A percentile compares a stretch with the other conserved stretches of the same genome.
Conservation (phyloP, 2,888 invertebrate genomes). For the Melanotus villosus region DNA sequence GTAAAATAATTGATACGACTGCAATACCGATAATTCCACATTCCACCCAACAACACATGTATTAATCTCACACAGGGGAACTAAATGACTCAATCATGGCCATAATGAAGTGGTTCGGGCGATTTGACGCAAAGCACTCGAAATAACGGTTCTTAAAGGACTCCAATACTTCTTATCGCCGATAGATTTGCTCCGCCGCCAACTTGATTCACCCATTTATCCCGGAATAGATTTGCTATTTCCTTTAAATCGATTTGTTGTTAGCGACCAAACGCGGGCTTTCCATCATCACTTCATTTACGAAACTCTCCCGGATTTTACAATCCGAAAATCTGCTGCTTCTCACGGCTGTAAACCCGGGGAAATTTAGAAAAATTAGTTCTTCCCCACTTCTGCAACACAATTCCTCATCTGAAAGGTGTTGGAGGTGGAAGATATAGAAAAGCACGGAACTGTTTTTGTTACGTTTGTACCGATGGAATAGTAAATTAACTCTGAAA, state of each 20-base stretch:
- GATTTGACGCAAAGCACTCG: constrained; percentile 60
- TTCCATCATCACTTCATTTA: constrained; percentile 33
- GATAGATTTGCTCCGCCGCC: constrained; percentile 59
- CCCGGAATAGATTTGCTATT: constrained; percentile 50
- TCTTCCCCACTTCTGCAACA: neutral
- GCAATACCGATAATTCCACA: constrained; percentile 33
- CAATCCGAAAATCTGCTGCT: constrained; percentile 48
- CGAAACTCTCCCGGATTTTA: constrained; percentile 39
- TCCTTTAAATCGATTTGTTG: constrained; percentile 38
- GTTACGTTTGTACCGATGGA: too few species aligned
- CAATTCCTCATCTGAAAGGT: neutral
- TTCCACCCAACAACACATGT: constrained; percentile 60
- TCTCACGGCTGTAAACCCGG: constrained; percentile 50
- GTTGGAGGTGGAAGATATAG: neutral
- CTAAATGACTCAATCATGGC: constrained; percentile 67
- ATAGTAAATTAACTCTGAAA: too few species aligned
- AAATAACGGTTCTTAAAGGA: constrained; percentile 58
- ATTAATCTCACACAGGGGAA: constrained; percentile 65
- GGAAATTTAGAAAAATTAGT: constrained; percentile 32
- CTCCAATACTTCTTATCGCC: constrained; percentile 64
- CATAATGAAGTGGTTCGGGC: constrained; percentile 66
- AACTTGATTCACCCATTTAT: constrained; percentile 54
- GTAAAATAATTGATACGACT: constrained; percentile 42
- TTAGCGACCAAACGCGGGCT: neutral
- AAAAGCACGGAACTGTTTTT: neutral